Percentiles rank a stretch among this genome's conserved stretches.
Evolutionary conservation across 1,140 invertebrate genomes (phyloP).

Genomic region (Magallana gigas): DNA sequence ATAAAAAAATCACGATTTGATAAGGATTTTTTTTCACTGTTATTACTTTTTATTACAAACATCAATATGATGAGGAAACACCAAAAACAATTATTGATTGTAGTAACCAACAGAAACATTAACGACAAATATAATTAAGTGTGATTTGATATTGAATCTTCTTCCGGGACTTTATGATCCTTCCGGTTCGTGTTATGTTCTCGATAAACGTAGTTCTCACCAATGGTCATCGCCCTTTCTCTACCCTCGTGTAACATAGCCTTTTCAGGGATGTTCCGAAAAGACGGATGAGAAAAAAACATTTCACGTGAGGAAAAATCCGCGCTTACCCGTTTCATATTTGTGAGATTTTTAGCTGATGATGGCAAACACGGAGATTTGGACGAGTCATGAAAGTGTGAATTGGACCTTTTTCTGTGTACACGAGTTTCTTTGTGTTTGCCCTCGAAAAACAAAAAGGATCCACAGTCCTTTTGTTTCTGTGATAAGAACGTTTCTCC

Average conservation of each 20-base stretch:
- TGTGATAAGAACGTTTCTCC: slow-evolving; percentile 36
- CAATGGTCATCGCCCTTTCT: slow-evolving; percentile 5
- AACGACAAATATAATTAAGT: neutral
- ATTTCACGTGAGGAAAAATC: neutral
- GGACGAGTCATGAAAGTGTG: slow-evolving; percentile 15
- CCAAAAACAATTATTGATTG: neutral
- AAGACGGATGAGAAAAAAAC: slow-evolving; percentile 16
- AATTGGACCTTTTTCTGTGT: slow-evolving; percentile 24
- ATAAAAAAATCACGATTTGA: too few species aligned
- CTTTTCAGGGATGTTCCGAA: neutral
- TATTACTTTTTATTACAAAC: too few species aligned
- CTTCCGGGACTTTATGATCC: neutral
- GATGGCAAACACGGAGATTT: neutral
- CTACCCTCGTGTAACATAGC: neutral
- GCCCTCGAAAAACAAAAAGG: slow-evolving; percentile 58
- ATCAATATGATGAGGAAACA: neutral
- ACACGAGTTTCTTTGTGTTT: neutral
- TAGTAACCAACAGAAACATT: neutral
- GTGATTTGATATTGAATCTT: neutral
- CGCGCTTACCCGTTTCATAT: neutral
- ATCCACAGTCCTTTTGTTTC: slow-evolving; percentile 54
- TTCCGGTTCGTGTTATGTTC: neutral
- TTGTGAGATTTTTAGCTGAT: neutral
- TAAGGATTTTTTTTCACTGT: too few species aligned
- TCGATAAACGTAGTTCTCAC: neutral